Conservation (phyloP, 2,113 vertebrate species). For the Varanus salvator region DNA sequence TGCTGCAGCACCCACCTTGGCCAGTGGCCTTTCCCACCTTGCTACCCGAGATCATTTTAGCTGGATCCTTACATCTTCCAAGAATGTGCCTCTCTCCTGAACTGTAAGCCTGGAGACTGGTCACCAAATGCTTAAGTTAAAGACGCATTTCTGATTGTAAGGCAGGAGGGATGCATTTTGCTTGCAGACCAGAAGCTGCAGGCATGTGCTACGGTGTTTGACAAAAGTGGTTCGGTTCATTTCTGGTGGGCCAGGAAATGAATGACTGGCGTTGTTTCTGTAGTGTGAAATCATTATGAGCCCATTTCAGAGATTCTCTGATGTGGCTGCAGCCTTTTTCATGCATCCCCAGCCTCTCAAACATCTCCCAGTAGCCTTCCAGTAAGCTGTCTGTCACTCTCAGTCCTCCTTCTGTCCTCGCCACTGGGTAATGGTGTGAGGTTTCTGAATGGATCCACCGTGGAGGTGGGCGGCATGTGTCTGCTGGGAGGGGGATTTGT, state of each 20-base stretch:
- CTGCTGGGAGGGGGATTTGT: not conserved
- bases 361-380: not conserved
- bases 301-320: not conserved
- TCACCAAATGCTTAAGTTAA: not conserved
- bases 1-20: no score
- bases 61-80: not conserved
- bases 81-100: not conserved
- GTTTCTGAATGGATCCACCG: not conserved
- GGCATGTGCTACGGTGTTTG: not conserved
- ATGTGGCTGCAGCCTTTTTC: not conserved
- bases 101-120: not conserved
- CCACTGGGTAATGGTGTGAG: not conserved
- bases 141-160: constrained; percentile 3
- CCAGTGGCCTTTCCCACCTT: not conserved
- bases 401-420: not conserved
- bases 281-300: no score
- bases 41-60: not conserved
- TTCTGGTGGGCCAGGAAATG: not conserved
- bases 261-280: not conserved
- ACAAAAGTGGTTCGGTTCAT: not conserved
- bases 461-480: not conserved
- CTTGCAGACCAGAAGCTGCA: not conserved
- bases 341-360: not conserved
- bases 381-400: not conserved
- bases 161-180: not conserved